Conservation (phyloP, 1,140 invertebrate genomes). For the Heliconius hewitsoni region DNA sequence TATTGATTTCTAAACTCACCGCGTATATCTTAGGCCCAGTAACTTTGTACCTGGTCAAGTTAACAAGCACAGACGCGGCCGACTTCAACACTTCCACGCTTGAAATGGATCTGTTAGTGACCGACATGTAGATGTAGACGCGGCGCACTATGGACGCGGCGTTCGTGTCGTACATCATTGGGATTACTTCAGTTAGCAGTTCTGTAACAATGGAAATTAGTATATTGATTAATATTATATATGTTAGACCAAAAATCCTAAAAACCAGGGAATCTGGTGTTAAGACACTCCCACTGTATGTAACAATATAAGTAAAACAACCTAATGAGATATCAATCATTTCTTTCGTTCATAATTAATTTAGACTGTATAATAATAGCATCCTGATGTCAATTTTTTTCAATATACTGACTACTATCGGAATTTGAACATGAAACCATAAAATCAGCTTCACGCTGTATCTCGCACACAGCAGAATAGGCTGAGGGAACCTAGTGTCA, state of each 20-base stretch:
- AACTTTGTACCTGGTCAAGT: constrained; percentile 71
- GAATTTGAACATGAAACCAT: not conserved
- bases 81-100: constrained; percentile 79
- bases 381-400: too few relatives aligned
- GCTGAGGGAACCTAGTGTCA: too few relatives aligned
- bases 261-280: too few relatives aligned
- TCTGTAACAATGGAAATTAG: constrained; percentile 71
- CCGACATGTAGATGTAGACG: constrained; percentile 77
- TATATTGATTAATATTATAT: not conserved
- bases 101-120: constrained; percentile 80
- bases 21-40: constrained; percentile 70
- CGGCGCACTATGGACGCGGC: constrained; percentile 64
- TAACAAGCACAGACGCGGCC: constrained; percentile 79
- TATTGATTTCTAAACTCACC: constrained; percentile 45
- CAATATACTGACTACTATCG: not conserved
- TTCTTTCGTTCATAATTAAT: too few relatives aligned
- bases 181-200: constrained; percentile 78
- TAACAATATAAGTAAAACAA: too few relatives aligned
- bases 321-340: too few relatives aligned
- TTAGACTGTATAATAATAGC: too few relatives aligned
- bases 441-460: too few relatives aligned
- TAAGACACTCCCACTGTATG: too few relatives aligned
- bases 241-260: too few relatives aligned
- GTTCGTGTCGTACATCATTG: constrained; percentile 73
- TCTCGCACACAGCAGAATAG: too few relatives aligned